phyloP scores from a whole-genome alignment of 2,113 vertebrate genomes.

The Bufo bufo region DNA sequence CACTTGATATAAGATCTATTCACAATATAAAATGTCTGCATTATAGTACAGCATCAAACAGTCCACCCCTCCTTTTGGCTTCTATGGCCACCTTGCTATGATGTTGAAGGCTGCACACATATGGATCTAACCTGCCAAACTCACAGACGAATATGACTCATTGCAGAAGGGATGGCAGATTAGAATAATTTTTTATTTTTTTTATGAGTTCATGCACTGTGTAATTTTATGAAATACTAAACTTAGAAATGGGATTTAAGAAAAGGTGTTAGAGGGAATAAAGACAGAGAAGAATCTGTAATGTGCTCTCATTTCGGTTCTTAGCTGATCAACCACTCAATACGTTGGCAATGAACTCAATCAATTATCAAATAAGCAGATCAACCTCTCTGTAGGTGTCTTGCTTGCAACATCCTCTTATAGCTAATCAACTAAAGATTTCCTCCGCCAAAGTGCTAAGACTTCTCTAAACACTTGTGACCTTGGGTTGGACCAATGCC shows the following conservation, averaged over 20 bases:
- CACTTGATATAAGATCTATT: not conserved
- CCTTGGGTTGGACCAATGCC: not conserved
- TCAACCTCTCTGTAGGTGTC: not conserved
- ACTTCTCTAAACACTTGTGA: not conserved
- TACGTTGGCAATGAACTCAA: not conserved
- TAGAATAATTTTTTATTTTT: not conserved
- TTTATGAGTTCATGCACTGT: not conserved
- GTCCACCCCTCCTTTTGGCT: not conserved
- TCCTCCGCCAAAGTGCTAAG: not conserved
- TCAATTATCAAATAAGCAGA: not conserved
- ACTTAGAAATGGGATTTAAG: not conserved
- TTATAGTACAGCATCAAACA: conserved; percentile 3
- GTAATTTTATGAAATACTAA: not conserved
- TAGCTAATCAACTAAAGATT: not conserved
- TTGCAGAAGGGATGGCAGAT: not conserved
- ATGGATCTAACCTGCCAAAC: not conserved
- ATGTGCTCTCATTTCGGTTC: not conserved
- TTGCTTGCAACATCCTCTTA: not conserved
- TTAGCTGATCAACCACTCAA: not conserved
- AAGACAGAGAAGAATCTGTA: not conserved
- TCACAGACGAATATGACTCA: not conserved
- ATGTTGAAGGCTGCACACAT: not conserved
- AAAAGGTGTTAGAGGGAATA: not conserved
- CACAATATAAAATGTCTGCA: conserved; percentile 10
- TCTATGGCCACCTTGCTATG: not conserved